Conservation (phyloP, 2,113 vertebrate genomes). For the Melanocharis versteri region DNA sequence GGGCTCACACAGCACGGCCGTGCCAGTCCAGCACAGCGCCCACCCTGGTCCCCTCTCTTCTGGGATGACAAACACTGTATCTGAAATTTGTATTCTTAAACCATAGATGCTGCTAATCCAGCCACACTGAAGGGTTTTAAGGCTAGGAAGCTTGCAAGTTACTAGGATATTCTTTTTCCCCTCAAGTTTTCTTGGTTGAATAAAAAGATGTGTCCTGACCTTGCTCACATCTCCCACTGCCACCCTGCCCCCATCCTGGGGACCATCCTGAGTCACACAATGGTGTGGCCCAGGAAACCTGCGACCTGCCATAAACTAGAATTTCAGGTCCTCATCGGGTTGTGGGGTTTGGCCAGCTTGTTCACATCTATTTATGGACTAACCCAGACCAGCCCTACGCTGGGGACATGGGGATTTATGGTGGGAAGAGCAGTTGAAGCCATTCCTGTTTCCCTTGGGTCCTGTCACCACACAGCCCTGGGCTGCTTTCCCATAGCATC, state of each 20-base stretch:
- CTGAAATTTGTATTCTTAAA: background rate
- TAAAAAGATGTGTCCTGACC: background rate
- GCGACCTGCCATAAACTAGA: background rate
- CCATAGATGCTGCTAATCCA: background rate
- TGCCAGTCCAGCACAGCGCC: background rate
- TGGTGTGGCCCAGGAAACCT: background rate
- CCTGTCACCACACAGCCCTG: background rate
- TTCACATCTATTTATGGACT: background rate
- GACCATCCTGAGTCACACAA: background rate
- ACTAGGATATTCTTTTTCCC: no score
- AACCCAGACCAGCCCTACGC: background rate
- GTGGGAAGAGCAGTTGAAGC: background rate
- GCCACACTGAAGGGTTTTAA: background rate
- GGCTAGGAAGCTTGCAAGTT: background rate
- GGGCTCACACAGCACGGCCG: background rate
- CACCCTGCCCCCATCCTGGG: background rate
- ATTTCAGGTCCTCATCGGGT: background rate
- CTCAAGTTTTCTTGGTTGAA: background rate
- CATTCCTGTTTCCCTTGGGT: background rate
- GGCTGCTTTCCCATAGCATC: background rate
- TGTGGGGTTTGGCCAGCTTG: background rate
- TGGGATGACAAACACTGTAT: accelerated
- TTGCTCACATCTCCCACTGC: background rate
- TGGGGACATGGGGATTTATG: background rate
- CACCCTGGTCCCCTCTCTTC: background rate